Percentiles rank a stretch among this genome's conserved stretches.
phyloP scores from a whole-genome alignment of 2,888 invertebrate species.

The Polyploca ridens region DNA sequence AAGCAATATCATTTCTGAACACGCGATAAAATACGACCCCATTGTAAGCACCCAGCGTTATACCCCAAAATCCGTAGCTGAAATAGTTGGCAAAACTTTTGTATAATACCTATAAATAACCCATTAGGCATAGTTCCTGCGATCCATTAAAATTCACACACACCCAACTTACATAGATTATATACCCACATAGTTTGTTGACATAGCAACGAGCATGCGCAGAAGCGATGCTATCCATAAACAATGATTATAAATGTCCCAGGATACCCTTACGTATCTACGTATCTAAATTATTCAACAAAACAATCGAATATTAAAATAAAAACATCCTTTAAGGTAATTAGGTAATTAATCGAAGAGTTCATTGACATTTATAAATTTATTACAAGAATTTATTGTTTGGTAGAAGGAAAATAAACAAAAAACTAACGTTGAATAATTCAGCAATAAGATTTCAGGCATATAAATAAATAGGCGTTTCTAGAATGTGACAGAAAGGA shows the following conservation, averaged over 20 bases:
- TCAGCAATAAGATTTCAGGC: background rate
- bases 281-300: conserved; percentile 23
- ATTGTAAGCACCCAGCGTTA: background rate
- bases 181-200: conserved; percentile 63
- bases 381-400: background rate
- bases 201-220: conserved; percentile 79
- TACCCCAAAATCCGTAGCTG: background rate
- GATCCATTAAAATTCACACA: conserved; percentile 47
- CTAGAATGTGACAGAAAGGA: conserved; percentile 2
- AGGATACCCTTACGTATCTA: conserved; percentile 29
- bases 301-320: conserved; percentile 20
- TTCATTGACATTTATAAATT: background rate
- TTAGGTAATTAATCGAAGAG: background rate
- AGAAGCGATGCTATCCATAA: conserved; percentile 66
- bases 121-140: conserved; percentile 32
- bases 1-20: background rate
- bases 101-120: conserved; percentile 44
- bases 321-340: background rate
- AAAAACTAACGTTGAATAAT: background rate
- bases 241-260: conserved; percentile 69
- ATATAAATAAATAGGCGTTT: conserved; percentile 1
- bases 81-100: conserved; percentile 23
- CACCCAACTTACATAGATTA: conserved; percentile 27
- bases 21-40: background rate
- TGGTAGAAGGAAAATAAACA: background rate